A percentile compares a stretch with the other conserved stretches of the same genome.
Evolutionary conservation across 2,888 invertebrate species (phyloP).

Genomic region (Tetragnatha montana): DNA sequence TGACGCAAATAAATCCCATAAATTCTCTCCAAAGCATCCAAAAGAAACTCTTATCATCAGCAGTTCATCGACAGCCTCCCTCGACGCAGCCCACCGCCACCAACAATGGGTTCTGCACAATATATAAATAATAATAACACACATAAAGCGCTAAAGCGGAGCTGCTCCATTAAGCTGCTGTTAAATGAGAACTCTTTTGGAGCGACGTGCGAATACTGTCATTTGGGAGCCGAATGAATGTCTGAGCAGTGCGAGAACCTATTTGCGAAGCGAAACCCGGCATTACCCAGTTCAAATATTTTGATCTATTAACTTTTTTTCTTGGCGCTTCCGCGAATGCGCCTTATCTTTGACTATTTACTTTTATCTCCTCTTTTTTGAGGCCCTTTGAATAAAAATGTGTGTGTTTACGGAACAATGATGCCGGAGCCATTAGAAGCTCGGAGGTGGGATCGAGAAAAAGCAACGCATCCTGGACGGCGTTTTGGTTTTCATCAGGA

Average conservation of each 20-base stretch:
- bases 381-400: conserved; percentile 46
- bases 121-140: conserved; percentile 32
- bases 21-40: no score
- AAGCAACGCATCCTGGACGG: neutral
- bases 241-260: conserved; percentile 36
- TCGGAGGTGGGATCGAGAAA: conserved; percentile 1
- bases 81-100: conserved; percentile 40
- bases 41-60: conserved; percentile 28
- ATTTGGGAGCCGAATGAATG: conserved; percentile 60
- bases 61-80: conserved; percentile 66
- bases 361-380: conserved; percentile 18
- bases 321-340: neutral
- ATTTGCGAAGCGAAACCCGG: conserved; percentile 45
- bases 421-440: conserved; percentile 4
- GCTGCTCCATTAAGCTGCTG: conserved; percentile 47
- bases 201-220: conserved; percentile 58
- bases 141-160: conserved; percentile 24
- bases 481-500: neutral
- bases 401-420: conserved; percentile 42
- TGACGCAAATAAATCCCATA: neutral
- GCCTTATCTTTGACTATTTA: conserved; percentile 37
- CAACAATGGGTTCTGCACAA: conserved; percentile 43
- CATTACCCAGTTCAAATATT: conserved; percentile 52
- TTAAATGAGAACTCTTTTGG: conserved; percentile 46
- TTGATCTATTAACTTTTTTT: conserved; percentile 51